Conservation (phyloP, 2,797 vertebrate genomes). For the Sebastes baramenuke region DNA sequence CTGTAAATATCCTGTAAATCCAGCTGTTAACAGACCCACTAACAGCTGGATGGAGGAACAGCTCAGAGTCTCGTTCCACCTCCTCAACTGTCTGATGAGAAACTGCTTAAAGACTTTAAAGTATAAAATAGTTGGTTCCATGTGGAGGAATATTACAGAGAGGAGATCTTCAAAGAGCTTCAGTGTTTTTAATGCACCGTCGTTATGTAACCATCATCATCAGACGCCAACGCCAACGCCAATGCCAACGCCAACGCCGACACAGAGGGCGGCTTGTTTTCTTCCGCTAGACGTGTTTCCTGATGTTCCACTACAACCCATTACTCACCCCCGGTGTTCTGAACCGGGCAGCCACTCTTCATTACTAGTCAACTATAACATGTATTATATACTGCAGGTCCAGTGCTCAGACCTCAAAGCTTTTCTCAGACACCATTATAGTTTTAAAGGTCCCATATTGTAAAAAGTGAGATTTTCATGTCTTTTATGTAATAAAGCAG, state of each 20-base stretch:
- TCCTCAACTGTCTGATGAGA: slow-evolving; percentile 20
- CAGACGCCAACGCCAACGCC: not conserved
- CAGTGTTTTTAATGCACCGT: slow-evolving; percentile 18
- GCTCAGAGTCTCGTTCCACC: not conserved
- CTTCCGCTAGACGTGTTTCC: slow-evolving; percentile 23
- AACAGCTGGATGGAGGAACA: not conserved
- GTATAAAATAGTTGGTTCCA: not conserved
- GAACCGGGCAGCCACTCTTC: not conserved
- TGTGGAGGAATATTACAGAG: slow-evolving; percentile 35
- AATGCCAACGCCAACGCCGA: not conserved
- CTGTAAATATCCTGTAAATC: not conserved
- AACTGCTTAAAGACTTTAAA: not conserved
- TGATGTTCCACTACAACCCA: slow-evolving; percentile 22
- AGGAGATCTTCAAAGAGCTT: slow-evolving; percentile 2
- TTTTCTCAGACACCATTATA: not conserved
- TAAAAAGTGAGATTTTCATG: too few species aligned
- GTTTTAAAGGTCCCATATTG: not conserved
- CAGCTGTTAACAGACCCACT: too few species aligned
- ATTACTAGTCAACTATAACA: not conserved
- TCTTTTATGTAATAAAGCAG: too few species aligned
- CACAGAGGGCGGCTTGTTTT: slow-evolving; percentile 42
- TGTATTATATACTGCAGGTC: not conserved
- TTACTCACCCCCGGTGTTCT: not conserved
- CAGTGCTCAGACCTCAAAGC: not conserved
- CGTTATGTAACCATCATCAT: slow-evolving; percentile 12